These are phyloP conservation scores for Timema cristinae DNA, from an alignment of 2,888 invertebrate genomes.

Conservation along the genomic window DNA sequence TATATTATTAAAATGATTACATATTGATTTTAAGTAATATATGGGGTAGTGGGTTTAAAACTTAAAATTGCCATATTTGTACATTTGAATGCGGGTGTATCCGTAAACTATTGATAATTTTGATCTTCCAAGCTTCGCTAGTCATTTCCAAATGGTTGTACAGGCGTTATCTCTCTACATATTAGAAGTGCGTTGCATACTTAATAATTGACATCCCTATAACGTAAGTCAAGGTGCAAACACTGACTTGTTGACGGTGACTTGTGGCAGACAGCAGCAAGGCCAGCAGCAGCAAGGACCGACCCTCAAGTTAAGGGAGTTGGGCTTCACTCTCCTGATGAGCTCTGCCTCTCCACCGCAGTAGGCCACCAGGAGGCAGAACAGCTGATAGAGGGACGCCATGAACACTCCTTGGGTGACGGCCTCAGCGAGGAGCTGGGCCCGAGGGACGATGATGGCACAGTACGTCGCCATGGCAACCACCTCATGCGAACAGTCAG, in stretches of 20 bases:
- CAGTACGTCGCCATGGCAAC: slow-evolving; percentile 55
- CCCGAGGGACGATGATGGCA: slow-evolving; percentile 57
- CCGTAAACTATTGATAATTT: too few species aligned
- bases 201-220: not conserved
- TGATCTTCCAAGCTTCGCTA: too few species aligned
- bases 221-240: not conserved
- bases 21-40: too few species aligned
- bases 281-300: slow-evolving; percentile 74
- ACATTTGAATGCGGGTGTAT: too few species aligned
- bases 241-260: slow-evolving; percentile 53
- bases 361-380: slow-evolving; percentile 61
- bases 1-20: too few species aligned
- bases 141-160: too few species aligned
- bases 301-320: slow-evolving; percentile 56
- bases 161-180: too few species aligned
- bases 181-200: too few species aligned
- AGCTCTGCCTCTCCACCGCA: slow-evolving; percentile 59
- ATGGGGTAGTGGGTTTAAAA: too few species aligned
- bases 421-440: slow-evolving; percentile 64
- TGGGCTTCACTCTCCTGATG: slow-evolving; percentile 54
- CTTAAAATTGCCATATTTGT: too few species aligned
- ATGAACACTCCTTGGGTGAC: slow-evolving; percentile 65
- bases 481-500: slow-evolving; percentile 44
- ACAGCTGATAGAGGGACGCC: slow-evolving; percentile 66
- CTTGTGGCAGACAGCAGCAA: slow-evolving; percentile 57